Evolutionary conservation across 2,113 vertebrate species (phyloP), one percentile per base, ranked within the genome.

Genomic region (Hemiprocne comata): DNA sequence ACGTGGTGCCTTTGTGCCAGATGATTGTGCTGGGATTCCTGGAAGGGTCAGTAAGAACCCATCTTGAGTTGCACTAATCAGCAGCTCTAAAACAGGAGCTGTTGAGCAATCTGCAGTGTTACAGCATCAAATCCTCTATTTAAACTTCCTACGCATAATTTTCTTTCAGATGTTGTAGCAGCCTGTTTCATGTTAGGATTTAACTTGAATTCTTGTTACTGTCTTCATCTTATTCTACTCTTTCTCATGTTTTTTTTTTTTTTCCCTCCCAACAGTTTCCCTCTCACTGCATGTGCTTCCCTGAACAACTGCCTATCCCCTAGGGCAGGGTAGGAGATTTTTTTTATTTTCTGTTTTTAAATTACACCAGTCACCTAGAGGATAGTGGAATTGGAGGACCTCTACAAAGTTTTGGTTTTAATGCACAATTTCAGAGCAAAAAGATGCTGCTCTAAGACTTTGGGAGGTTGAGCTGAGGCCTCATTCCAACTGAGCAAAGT

Each of bases 41-140:
- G 87, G 50, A 25, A 90, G 90, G 89, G 94, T 91, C 96, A 94
- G 76, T 48, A 3, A 80, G 70, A 66, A 17, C 87, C 51, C 23
- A 6, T 31, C 60, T 33, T 46, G 89, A 66, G 42, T 2, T 64
- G 61, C 73, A 17, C 28, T 82, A 74, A 93, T 79, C 84, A 87
- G 55, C 66, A 66, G n/a, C 64, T 55, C 50, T 60, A 57, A 28
- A 15, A 46, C 50, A 48, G 21, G 44, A 85, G 61, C 44, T 61
- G 72, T 87, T 65, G 78, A 87, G 42, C 85, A 60, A n/a, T 51
- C 88, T 10, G 0, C 54, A 54, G 33, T 51, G 44, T 66, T 69
- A 61, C 26, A 64, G 48, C 70, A 60, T 48, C 46, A 66, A 72
- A 89, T 66, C n/a, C 50, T 44, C 7, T 51, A 20, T 91, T 94